Base-by-base conservation (phyloP, 2,888 invertebrate genomes). In the Latheticus oryzae region DNA sequence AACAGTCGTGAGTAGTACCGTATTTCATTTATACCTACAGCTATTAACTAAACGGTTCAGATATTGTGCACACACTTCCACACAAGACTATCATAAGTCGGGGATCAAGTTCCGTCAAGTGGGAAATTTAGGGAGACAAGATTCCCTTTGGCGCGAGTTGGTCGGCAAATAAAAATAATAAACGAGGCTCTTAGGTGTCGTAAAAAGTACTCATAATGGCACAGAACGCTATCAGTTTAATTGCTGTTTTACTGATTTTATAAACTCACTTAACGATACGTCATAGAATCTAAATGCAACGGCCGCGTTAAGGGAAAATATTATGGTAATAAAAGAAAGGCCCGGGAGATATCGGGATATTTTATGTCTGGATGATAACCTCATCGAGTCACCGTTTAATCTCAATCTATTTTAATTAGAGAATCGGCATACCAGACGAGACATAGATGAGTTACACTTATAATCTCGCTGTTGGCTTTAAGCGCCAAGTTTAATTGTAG, bases 191-290 rank as follows among this genome's bases (percentile, higher is more conserved):
- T 38, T 50, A 57, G 59, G 63, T 38, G 60, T 53, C 58, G 57
- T 61, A 63, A 66, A 62, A 55, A 56, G 51, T 43, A 43, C 54
- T 59, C 57, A 55, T 62, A 64, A 64, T 53, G 48, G 53, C 56
- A 23, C 48, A 38, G n/a, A 42, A 32, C 51, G 61, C 58, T 62
- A 64, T 66, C 60, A 60, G 61, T 62, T 65, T 64, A 67, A 62
- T 64, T 64, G 62, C 62, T 47, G 59, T 54, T 56, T 47, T 57
- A 55, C 63, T 57, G 63, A 64, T 64, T 67, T 64, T 55, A 61
- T 63, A 61, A 64, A 65, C 60, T 58, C 56, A 53, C 58, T 57
- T 53, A 56, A 59, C 42, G 63, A 58, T 53, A 58, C 53, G 64
- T 62, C 62, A 61, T 60, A 60, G 62, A 56, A 62, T 51, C 59